Percentiles rank a stretch among this genome's conserved stretches.
Conservation (phyloP, 2,113 vertebrate genomes). For the Sminthopsis crassicaudata region DNA sequence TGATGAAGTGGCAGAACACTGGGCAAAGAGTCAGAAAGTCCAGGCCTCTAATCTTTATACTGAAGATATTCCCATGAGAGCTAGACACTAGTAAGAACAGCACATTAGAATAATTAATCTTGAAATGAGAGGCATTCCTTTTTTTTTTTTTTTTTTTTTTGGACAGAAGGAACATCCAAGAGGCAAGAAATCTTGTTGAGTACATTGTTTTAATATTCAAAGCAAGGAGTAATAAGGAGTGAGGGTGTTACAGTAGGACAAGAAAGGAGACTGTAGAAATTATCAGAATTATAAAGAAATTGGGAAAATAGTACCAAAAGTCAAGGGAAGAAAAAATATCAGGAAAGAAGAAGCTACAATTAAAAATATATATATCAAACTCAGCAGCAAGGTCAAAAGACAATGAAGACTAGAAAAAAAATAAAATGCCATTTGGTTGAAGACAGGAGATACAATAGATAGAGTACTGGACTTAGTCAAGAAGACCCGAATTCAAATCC, state of each 20-base stretch:
- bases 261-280: background rate
- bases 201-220: background rate
- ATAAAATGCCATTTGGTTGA: background rate
- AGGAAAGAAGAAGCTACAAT: background rate
- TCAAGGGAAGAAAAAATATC: background rate
- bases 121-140: background rate
- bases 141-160: background rate
- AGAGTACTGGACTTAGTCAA: background rate
- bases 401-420: background rate
- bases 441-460: background rate
- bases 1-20: background rate
- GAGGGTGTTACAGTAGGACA: background rate
- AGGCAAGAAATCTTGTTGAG: background rate
- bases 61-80: background rate
- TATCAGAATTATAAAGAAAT: background rate
- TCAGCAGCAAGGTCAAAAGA: background rate
- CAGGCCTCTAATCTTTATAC: background rate
- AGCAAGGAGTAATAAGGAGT: background rate
- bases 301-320: background rate
- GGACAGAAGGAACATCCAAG: background rate
- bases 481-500: background rate
- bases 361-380: background rate
- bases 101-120: background rate
- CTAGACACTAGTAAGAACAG: background rate
- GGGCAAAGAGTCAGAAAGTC: background rate